Conservation (phyloP, 2,888 invertebrate genomes). For the Deilephila porcellus region DNA sequence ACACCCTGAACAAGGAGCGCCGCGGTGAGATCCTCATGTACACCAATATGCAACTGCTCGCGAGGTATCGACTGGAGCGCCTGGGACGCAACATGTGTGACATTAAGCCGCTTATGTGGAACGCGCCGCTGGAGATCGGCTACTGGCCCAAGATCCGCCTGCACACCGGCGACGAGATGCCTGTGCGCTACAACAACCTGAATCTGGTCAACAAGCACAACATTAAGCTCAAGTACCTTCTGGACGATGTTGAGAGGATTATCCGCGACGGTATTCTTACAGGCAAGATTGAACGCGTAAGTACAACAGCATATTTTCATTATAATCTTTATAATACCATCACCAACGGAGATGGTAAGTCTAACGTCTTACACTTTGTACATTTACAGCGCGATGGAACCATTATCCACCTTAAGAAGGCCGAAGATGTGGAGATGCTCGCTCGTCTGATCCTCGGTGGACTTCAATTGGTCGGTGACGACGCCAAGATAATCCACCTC, state of each 20-base stretch:
- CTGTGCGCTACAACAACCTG: constrained; percentile 79
- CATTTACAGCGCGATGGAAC: constrained; percentile 81
- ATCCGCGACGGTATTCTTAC: constrained; percentile 78
- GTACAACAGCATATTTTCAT: constrained; percentile 40
- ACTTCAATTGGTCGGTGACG: constrained; percentile 80
- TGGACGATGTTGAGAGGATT: constrained; percentile 79
- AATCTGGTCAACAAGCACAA: constrained; percentile 60
- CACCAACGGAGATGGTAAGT: no score
- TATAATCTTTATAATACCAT: not conserved
- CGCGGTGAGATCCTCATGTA: constrained; percentile 86
- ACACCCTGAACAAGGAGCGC: constrained; percentile 74
- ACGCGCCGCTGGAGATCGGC: constrained; percentile 73
- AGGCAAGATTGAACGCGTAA: constrained; percentile 71
- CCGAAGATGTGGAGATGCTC: constrained; percentile 87
- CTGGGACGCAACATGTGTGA: constrained; percentile 78
- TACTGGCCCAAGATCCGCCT: constrained; percentile 86
- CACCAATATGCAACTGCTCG: constrained; percentile 87
- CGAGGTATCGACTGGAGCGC: constrained; percentile 83
- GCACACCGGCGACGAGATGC: constrained; percentile 84
- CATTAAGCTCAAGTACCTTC: constrained; percentile 56
- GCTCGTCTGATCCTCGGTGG: constrained; percentile 88
- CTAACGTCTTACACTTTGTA: not conserved
- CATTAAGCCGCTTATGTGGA: constrained; percentile 76
- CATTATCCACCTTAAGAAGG: constrained; percentile 85
- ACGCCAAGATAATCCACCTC: constrained; percentile 81